Base-by-base conservation (phyloP, 2,113 vertebrate genomes). In the Triplophysa dalaica region DNA sequence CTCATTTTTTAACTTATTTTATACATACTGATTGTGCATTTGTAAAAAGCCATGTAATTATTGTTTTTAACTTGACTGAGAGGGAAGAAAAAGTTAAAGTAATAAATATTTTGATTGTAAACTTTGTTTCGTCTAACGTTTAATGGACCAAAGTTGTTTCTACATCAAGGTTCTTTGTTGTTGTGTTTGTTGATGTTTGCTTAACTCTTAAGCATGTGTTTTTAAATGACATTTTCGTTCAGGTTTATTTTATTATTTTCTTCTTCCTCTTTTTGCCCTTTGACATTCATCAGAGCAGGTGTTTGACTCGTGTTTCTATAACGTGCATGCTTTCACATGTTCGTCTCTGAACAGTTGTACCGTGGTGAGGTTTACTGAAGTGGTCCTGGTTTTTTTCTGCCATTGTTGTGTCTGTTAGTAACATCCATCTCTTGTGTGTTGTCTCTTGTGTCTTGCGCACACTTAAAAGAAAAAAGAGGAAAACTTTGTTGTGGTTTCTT, bases 1-100 rank as follows among this genome's bases (percentile, higher is more conserved):
- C 95, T 96, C 92, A 94, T 95, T 94, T 93, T 95, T 95, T 99
- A 98, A 98, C 95, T 99, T 99, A 99, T 99, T 99, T 99, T 98
- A 96, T 98, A 99, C 93, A 95, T 96, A 96, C 89, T 89, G 85
- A 88, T 89, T 97, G 95, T 97, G 94, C 92, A 97, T 95, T 96
- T 99, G 97, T 99, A 98, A 93, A 99, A 97, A 96, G 86, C 86
- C 91, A 93, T 98, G 95, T 99, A 98, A 97, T 96, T 97, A 98
- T 94, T 94, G 91, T 94, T 96, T 94, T 93, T 90, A 94, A 94
- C 91, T 84, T 97, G 95, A 83, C 69, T 75, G 73, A 82, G 75
- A 83, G 77, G 84, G 82, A 80, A 78, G 72, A 77, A 77, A 38
- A 78, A 81, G 63, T 75, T 75, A 60, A 91, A 89, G 82, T 82